Evolutionary conservation across 2,113 vertebrate species (phyloP).

Genomic region (Rallus limicola): DNA sequence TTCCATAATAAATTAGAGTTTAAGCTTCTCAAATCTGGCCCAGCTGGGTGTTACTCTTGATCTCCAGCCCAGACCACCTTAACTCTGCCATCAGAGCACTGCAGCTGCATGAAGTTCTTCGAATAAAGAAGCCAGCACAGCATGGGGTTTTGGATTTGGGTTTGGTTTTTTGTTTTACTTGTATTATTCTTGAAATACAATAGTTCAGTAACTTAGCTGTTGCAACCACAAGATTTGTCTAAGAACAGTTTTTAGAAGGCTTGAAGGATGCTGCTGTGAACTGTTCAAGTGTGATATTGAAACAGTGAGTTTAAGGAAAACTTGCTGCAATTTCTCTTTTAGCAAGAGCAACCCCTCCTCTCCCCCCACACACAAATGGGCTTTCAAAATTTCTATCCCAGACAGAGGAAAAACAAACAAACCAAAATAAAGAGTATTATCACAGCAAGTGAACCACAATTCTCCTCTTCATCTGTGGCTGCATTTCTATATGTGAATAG

Average conservation of each 20-base stretch:
- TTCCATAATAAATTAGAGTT: background rate
- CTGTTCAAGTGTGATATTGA: conserved; percentile 53
- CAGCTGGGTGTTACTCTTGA: background rate
- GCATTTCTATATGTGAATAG: background rate
- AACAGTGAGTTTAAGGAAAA: conserved; percentile 39
- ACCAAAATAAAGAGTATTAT: background rate
- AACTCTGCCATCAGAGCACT: background rate
- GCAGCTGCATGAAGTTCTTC: background rate
- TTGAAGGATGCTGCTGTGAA: conserved; percentile 60
- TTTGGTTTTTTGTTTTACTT: background rate
- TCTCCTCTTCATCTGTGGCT: background rate
- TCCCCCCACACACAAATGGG: background rate
- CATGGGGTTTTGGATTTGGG: background rate
- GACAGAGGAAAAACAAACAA: background rate
- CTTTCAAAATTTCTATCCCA: background rate
- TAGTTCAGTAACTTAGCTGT: background rate
- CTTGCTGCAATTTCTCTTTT: conserved; percentile 44
- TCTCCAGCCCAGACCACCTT: background rate
- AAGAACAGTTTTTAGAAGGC: conserved; percentile 41
- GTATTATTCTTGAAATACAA: background rate
- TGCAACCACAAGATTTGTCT: conserved; percentile 11
- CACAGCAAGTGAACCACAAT: background rate
- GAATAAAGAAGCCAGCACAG: background rate
- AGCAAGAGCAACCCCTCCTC: background rate
- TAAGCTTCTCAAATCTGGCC: background rate